phyloP scores from a whole-genome alignment of 2,888 invertebrate species.

The Eubasilissa splendida region DNA sequence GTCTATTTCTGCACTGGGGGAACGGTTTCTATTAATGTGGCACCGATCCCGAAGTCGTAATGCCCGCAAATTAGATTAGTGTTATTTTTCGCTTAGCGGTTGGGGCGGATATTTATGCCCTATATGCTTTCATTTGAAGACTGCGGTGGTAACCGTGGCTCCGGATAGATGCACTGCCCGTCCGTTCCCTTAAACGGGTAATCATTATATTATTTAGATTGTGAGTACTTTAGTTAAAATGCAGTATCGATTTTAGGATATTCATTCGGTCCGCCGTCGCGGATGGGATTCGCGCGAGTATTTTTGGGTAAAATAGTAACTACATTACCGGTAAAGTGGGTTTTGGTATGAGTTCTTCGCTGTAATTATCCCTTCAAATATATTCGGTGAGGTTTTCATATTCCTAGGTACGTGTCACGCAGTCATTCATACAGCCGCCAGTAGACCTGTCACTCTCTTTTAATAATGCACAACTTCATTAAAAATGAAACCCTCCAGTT shows the following conservation, averaged over 20 bases:
- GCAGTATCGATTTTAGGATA: constrained; percentile 20
- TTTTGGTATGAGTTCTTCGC: background rate
- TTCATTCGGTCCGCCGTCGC: background rate
- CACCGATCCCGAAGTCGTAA: constrained; percentile 1
- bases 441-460: background rate
- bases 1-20: constrained; percentile 26
- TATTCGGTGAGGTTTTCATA: background rate
- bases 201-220: constrained; percentile 29
- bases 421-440: background rate
- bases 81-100: background rate
- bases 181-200: constrained; percentile 19
- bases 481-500: too few relatives aligned
- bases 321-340: constrained; percentile 3
- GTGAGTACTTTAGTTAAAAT: background rate
- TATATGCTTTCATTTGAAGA: constrained; percentile 7
- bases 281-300: background rate
- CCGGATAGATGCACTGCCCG: background rate
- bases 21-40: background rate
- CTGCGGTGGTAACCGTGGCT: background rate
- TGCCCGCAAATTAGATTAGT: constrained; percentile 35
- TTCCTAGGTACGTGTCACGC: background rate
- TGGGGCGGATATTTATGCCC: constrained; percentile 17
- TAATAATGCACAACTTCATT: too few relatives aligned
- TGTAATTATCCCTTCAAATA: background rate
- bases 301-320: background rate